These are phyloP conservation scores for Euproctis similis DNA, from an alignment of 2,888 invertebrate genomes.

Conservation along the genomic window DNA sequence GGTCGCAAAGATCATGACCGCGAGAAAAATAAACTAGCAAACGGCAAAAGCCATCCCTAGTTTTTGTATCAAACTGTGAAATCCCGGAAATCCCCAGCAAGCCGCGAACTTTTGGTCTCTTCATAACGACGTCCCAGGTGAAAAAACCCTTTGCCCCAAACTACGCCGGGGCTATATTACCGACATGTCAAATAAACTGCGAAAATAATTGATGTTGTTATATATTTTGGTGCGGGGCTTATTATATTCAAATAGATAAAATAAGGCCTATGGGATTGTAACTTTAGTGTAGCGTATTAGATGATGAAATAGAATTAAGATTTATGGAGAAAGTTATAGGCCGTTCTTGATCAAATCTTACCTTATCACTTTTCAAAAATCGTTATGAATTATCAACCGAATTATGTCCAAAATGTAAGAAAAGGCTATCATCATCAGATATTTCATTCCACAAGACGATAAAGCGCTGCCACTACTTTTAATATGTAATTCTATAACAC, in stretches of 20 bases:
- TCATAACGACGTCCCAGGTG: constrained; percentile 30
- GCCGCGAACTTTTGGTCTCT: constrained; percentile 20
- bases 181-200: constrained; percentile 20
- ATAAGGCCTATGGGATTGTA: constrained; percentile 9
- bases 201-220: constrained; percentile 26
- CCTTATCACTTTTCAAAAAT: too few relatives aligned
- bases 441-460: too few relatives aligned
- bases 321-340: too few relatives aligned
- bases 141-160: constrained; percentile 19
- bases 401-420: too few relatives aligned
- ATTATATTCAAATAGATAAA: constrained; percentile 12
- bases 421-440: too few relatives aligned
- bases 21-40: constrained; percentile 9
- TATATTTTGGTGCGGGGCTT: constrained; percentile 12
- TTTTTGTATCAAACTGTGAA: constrained; percentile 21
- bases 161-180: constrained; percentile 13
- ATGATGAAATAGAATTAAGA: too few relatives aligned
- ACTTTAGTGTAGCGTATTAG: constrained; percentile 17
- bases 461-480: too few relatives aligned
- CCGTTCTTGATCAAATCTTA: too few relatives aligned
- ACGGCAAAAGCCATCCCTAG: constrained; percentile 16
- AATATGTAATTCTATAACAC: too few relatives aligned
- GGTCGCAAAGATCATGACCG: constrained; percentile 18
- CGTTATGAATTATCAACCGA: too few relatives aligned
- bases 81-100: constrained; percentile 20